Evolutionary conservation across 2,797 vertebrate species (phyloP).

Genomic region (Hippoglossus hippoglossus): DNA sequence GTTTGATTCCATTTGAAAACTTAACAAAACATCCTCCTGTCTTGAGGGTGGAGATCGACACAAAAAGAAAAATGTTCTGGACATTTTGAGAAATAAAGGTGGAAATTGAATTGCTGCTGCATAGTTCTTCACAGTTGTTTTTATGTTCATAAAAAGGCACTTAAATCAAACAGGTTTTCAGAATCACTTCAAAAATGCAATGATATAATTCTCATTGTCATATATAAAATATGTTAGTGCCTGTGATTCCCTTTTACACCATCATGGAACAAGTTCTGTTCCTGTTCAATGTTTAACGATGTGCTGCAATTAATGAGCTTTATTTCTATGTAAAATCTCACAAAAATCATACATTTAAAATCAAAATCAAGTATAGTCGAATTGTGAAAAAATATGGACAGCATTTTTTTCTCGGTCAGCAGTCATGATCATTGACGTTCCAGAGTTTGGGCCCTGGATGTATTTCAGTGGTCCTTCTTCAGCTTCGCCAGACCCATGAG

Average conservation of each 20-base stretch:
- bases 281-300: no score
- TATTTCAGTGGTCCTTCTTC: slow-evolving; percentile 81
- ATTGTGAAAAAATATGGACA: no score
- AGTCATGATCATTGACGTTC: neutral
- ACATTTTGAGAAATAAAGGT: neutral
- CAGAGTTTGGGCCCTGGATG: neutral
- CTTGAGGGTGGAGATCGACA: neutral
- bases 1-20: neutral
- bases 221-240: no score
- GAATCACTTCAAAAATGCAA: neutral
- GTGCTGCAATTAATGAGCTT: no score
- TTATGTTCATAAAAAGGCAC: neutral
- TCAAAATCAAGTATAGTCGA: neutral
- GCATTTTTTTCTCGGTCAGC: neutral
- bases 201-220: no score
- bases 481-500: slow-evolving; percentile 88
- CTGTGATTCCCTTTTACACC: no score
- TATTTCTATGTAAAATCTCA: no score
- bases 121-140: neutral
- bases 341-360: no score
- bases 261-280: no score
- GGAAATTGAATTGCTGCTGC: neutral
- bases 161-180: neutral
- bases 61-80: neutral
- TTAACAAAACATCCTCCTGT: no score